These are phyloP conservation scores for Nycticorax nycticorax DNA, from an alignment of 2,113 vertebrate genomes.

Conservation along the genomic window DNA sequence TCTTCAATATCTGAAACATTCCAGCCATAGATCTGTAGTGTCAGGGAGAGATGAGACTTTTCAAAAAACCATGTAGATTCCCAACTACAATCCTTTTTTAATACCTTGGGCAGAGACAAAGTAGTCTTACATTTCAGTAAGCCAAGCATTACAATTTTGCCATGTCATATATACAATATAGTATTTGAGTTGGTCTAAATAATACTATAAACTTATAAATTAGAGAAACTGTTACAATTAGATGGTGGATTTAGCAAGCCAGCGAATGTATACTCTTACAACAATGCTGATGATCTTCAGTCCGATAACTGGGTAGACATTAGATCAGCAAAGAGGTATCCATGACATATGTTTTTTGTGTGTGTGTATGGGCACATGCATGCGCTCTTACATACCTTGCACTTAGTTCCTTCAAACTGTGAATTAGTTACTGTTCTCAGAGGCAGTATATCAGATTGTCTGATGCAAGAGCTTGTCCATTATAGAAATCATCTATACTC, in stretches of 20 bases:
- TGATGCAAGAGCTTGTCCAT: neutral
- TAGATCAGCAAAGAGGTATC: neutral
- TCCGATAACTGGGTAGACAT: neutral
- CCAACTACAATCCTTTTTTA: neutral
- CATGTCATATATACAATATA: conserved; percentile 10
- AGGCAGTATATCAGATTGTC: neutral
- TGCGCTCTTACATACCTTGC: neutral
- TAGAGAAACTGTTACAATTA: neutral
- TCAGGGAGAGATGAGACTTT: neutral
- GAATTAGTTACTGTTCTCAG: neutral
- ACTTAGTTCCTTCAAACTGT: neutral
- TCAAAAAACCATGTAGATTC: neutral
- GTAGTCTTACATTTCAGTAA: neutral
- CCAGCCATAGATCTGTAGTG: neutral
- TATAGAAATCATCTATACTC: neutral
- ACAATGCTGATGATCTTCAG: neutral
- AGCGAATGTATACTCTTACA: neutral
- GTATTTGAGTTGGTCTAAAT: conserved; percentile 28
- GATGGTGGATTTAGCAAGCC: neutral
- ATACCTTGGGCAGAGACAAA: neutral
- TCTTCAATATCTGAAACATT: neutral
- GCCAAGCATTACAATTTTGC: conserved; percentile 13
- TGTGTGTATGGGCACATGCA: neutral
- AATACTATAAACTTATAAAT: neutral
- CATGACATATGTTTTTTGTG: neutral